Base-by-base conservation (phyloP, 2,888 invertebrate species). In the Agrilus cyanescens region DNA sequence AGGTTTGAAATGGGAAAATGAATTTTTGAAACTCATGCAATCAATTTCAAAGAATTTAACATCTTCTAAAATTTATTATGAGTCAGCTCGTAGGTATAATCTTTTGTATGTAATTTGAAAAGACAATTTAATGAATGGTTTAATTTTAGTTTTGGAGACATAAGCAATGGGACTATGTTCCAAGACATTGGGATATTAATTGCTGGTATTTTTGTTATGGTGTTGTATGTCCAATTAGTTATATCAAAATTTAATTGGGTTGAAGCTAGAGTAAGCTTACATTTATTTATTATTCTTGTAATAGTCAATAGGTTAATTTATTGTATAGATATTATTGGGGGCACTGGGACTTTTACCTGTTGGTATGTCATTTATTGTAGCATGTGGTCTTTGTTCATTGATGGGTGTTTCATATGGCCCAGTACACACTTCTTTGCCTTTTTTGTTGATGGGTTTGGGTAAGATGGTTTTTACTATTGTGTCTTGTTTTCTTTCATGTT, bases 401-500 rank as follows among this genome's bases (percentile, higher is more conserved):
- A 58, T 82, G 43, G 80, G 81, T 6, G 70, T 86, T 30, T 74
- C 81, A 25, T 87, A 84, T 61, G 85, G 87, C 1, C 87, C 87
- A 0, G 80, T 88, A 1, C 87, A 89, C 61, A 80, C 83, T 8
- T 82, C 86, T 12, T 65, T 88, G 46, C 87, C 87, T 5, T 87
- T 89, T 64, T 70, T 89, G 44, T 61, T 89, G 12, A 78, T 88
- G 75, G 87, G 87, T 47, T 73, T 85, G 52, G 73, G 75, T 54
- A 56, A 50, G 35, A 33, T 33, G 33, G 20, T 20, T 20, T 7
- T 20, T 7, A n/a, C n/a, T 20, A 20, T 20, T 20, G 20, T 20
- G 20, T 20, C 20, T 20, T 7, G 20, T 20, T 20, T 20, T 4
- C 20, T 20, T 7, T 20, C 15, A 37, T 37, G 37, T 12, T 20